Percentiles rank a stretch among this genome's conserved stretches.
Conservation (phyloP, 2,888 invertebrate species). For the Teleogryllus oceanicus region DNA sequence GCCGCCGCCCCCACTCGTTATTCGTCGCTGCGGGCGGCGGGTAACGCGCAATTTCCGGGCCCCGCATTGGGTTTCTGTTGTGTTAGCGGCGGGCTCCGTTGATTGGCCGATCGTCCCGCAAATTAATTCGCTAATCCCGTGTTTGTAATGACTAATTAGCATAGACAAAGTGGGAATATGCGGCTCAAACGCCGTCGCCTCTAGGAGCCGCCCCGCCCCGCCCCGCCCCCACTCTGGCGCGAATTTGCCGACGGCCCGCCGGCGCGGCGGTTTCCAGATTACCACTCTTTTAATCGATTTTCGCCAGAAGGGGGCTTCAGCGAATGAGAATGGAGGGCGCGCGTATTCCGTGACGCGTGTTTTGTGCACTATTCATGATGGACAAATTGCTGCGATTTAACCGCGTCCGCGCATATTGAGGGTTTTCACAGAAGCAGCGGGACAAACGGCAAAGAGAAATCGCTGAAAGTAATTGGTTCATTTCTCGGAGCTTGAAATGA, state of each 20-base stretch:
- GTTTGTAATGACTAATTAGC: conserved; percentile 37
- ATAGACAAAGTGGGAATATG: conserved; percentile 36
- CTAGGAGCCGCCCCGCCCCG: not conserved
- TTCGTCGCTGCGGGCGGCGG: conserved; percentile 18
- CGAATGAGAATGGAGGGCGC: no score
- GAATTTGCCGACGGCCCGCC: not conserved
- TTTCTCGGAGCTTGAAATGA: no score
- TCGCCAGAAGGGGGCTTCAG: no score
- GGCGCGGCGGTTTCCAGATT: not conserved
- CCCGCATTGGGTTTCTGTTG: conserved; percentile 35
- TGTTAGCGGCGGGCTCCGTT: conserved; percentile 34
- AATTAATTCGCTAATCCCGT: conserved; percentile 37
- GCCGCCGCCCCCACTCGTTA: conserved; percentile 18
- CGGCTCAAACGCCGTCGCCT: conserved; percentile 24
- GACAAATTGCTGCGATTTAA: no score
- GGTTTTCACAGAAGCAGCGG: no score
- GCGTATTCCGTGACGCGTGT: no score
- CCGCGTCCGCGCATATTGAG: no score
- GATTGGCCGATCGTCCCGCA: conserved; percentile 36
- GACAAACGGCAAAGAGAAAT: no score
- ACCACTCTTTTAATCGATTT: not conserved
- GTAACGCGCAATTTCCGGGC: conserved; percentile 36
- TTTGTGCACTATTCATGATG: no score
- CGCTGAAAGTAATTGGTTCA: no score
- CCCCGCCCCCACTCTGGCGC: not conserved